Evolutionary conservation across 2,888 invertebrate genomes (phyloP).

Genomic region (Rhimphoctona megacephalus): DNA sequence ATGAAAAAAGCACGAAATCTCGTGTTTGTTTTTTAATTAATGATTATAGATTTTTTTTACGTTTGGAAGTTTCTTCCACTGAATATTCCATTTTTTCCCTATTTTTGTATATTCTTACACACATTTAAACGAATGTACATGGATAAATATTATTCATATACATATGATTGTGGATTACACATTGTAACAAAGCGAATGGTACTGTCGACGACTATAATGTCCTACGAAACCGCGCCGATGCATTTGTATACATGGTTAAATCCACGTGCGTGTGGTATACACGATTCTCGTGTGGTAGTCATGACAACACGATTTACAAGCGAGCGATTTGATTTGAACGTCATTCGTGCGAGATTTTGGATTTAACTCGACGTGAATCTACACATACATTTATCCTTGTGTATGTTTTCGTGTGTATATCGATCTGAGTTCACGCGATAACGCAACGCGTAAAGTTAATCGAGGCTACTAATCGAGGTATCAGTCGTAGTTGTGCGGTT

Average conservation of each 20-base stretch:
- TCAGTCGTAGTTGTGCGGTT: not conserved
- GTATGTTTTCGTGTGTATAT: not conserved
- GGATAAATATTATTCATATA: not conserved
- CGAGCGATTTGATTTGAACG: constrained; percentile 51
- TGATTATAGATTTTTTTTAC: not conserved
- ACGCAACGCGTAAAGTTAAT: constrained; percentile 39
- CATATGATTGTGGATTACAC: not conserved
- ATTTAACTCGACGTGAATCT: constrained; percentile 23
- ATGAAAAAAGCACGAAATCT: not conserved
- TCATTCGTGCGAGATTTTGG: constrained; percentile 46
- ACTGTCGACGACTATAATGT: constrained; percentile 32
- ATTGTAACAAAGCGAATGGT: constrained; percentile 11
- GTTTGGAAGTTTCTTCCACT: not conserved
- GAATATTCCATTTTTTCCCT: not conserved
- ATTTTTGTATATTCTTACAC: not conserved
- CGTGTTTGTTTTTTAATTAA: not conserved
- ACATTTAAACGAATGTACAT: not conserved
- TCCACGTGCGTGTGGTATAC: constrained; percentile 3
- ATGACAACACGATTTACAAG: constrained; percentile 54
- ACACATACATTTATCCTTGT: not conserved
- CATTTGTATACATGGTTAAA: constrained; percentile 58
- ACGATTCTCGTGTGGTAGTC: constrained; percentile 25
- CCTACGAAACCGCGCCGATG: constrained; percentile 43
- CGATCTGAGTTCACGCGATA: not conserved
- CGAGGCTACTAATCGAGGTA: constrained; percentile 20